phyloP scores from a whole-genome alignment of 2,113 vertebrate genomes.

The Colossoma macropomum region DNA sequence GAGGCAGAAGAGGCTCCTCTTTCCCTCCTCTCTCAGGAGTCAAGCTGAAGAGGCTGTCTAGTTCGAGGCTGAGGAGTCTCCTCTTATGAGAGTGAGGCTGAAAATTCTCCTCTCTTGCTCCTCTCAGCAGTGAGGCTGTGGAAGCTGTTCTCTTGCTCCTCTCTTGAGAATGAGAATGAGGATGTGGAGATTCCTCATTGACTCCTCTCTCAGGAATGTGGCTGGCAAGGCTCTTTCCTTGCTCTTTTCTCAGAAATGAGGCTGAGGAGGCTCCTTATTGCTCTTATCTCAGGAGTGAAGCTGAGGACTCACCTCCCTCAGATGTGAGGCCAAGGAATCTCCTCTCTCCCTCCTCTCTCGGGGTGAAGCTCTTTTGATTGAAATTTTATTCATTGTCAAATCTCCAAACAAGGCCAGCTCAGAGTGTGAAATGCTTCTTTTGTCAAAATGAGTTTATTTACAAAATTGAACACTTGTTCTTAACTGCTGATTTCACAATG shows the following conservation, averaged over 20 bases:
- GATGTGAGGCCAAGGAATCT: neutral
- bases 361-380: slow-evolving; percentile 44
- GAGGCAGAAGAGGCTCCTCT: no score
- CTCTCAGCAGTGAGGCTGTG: no score
- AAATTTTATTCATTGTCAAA: slow-evolving; percentile 69
- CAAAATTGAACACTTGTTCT: slow-evolving; percentile 6
- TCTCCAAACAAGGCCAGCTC: slow-evolving; percentile 52
- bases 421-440: slow-evolving; percentile 40
- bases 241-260: neutral
- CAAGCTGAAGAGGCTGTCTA: no score
- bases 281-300: slow-evolving; percentile 44
- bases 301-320: neutral
- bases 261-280: slow-evolving; percentile 21
- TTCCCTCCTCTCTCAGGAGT: no score
- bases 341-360: slow-evolving; percentile 56
- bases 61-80: neutral
- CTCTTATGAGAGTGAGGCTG: no score
- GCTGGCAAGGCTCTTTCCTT: neutral
- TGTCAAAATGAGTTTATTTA: slow-evolving; percentile 22
- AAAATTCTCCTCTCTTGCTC: no score
- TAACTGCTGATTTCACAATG: slow-evolving; percentile 1
- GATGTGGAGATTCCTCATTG: neutral
- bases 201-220: neutral
- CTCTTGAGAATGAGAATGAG: neutral
- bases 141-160: slow-evolving; percentile 51